A percentile compares a stretch with the other conserved stretches of the same genome.
Evolutionary conservation across 2,797 vertebrate genomes (phyloP).

Genomic region (Champsocephalus gunnari): DNA sequence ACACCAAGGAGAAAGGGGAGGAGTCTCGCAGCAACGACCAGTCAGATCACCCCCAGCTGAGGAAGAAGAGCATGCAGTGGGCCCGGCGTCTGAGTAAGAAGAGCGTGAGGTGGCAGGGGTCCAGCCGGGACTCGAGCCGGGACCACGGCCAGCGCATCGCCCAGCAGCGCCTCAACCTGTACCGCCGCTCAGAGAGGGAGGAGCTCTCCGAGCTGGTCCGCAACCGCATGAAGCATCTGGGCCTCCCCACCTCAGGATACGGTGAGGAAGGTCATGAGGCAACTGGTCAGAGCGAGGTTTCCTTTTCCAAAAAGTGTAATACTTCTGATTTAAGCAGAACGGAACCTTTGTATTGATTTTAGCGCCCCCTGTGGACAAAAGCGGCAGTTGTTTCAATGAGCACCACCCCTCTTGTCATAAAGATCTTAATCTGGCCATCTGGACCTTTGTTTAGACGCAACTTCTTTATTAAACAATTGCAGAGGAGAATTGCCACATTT

Average conservation of each 20-base stretch:
- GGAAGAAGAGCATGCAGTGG: slow-evolving; percentile 98
- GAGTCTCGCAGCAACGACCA: slow-evolving; percentile 89
- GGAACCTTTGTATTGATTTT: too few species aligned
- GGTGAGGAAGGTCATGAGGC: slow-evolving; percentile 83
- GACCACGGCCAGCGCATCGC: slow-evolving; percentile 87
- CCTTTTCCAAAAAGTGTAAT: too few species aligned
- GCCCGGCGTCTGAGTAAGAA: slow-evolving; percentile 92
- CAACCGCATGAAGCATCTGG: slow-evolving; percentile 98
- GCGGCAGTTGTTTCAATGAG: too few species aligned
- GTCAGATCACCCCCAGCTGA: slow-evolving; percentile 90
- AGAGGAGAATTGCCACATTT: too few species aligned
- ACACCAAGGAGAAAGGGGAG: slow-evolving; percentile 90
- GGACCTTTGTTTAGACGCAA: too few species aligned
- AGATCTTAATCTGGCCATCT: too few species aligned
- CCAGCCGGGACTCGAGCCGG: slow-evolving; percentile 79
- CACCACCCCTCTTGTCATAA: too few species aligned
- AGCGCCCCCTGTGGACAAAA: too few species aligned
- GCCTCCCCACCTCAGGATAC: slow-evolving; percentile 95
- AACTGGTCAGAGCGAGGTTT: too few species aligned
- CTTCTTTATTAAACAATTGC: too few species aligned
- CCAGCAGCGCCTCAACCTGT: slow-evolving; percentile 92
- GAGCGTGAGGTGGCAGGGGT: slow-evolving; percentile 65
- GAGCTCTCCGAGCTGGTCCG: slow-evolving; percentile 98
- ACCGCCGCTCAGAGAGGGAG: slow-evolving; percentile 93
- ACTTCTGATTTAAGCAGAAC: too few species aligned